Evolutionary conservation across 2,113 vertebrate genomes (phyloP).

Genomic region (Macquaria australasica): DNA sequence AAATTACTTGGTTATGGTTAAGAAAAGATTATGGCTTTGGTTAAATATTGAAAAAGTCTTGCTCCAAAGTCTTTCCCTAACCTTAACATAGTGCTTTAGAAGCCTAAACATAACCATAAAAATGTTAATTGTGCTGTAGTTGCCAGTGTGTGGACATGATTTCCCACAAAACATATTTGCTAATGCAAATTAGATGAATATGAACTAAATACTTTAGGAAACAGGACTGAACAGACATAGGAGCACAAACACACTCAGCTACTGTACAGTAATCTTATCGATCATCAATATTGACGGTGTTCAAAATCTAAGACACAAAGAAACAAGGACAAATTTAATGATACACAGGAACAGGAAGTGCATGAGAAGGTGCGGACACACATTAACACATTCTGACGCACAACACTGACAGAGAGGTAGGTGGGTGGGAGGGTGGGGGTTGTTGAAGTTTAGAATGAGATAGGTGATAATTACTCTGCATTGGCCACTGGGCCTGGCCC

Average conservation of each 20-base stretch:
- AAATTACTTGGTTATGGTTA: not conserved
- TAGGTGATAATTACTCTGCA: slow-evolving; percentile 85
- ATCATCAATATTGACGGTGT: not conserved
- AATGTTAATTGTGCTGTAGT: not conserved
- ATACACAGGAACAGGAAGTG: slow-evolving; percentile 50
- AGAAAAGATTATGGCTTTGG: slow-evolving; percentile 2
- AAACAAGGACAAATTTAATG: slow-evolving; percentile 33
- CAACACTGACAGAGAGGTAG: slow-evolving; percentile 49
- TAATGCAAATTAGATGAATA: not conserved
- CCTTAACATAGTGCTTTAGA: not conserved
- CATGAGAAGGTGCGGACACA: slow-evolving; percentile 48
- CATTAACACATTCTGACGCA: slow-evolving; percentile 33
- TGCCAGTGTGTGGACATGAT: not conserved
- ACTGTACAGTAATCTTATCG: not conserved
- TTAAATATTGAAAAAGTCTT: not conserved
- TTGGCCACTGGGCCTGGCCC: slow-evolving; percentile 80
- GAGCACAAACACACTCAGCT: slow-evolving; percentile 15
- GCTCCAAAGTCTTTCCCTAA: not conserved
- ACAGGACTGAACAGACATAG: slow-evolving; percentile 12
- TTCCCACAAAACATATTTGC: slow-evolving; percentile 37
- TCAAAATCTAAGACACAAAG: not conserved
- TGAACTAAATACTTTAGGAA: not conserved
- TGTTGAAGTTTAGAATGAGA: slow-evolving; percentile 78
- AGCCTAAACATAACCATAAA: not conserved
- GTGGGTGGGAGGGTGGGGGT: slow-evolving; percentile 25